A percentile compares a stretch with the other conserved stretches of the same genome.
These are phyloP conservation scores for Zelostemma sp. DNA, from an alignment of 1,140 invertebrate species.

Conservation along the genomic window DNA sequence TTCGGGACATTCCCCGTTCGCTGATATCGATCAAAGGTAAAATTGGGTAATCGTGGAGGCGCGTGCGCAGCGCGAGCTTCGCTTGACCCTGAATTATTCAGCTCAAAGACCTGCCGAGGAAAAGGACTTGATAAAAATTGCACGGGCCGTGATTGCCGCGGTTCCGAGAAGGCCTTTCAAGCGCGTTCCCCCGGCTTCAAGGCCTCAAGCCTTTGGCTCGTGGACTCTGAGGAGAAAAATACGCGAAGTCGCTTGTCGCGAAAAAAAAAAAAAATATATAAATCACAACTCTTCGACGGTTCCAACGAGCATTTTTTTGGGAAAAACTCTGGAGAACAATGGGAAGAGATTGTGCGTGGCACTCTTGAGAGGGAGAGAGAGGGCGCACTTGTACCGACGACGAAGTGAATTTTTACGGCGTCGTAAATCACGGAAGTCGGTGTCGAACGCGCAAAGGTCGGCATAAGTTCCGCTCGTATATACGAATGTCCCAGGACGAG, in stretches of 20 bases:
- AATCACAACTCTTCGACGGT: too few species aligned
- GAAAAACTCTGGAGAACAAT: neutral
- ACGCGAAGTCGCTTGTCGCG: conserved; percentile 27
- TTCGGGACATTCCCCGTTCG: too few species aligned
- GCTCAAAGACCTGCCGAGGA: conserved; percentile 54
- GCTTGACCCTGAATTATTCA: conserved; percentile 69
- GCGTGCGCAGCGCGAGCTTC: conserved; percentile 44
- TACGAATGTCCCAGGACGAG: conserved; percentile 9
- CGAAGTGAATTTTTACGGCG: conserved; percentile 16
- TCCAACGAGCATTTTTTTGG: too few species aligned
- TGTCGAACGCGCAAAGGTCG: conserved; percentile 11
- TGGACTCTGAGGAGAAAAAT: conserved; percentile 1
- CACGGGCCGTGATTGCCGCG: conserved; percentile 64
- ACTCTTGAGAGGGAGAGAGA: too few species aligned
- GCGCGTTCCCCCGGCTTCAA: conserved; percentile 46
- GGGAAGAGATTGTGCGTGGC: conserved; percentile 7
- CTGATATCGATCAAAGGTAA: conserved; percentile 39
- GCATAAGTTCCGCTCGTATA: neutral
- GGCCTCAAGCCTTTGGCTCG: conserved; percentile 31
- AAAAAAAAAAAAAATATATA: conserved; percentile 10
- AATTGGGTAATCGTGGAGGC: conserved; percentile 40
- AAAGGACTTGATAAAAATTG: conserved; percentile 68
- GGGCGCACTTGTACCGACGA: conserved; percentile 19
- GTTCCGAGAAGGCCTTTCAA: conserved; percentile 53
- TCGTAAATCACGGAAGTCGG: conserved; percentile 43